phyloP scores from a whole-genome alignment of 2,113 vertebrate genomes.

The Meriones unguiculatus region DNA sequence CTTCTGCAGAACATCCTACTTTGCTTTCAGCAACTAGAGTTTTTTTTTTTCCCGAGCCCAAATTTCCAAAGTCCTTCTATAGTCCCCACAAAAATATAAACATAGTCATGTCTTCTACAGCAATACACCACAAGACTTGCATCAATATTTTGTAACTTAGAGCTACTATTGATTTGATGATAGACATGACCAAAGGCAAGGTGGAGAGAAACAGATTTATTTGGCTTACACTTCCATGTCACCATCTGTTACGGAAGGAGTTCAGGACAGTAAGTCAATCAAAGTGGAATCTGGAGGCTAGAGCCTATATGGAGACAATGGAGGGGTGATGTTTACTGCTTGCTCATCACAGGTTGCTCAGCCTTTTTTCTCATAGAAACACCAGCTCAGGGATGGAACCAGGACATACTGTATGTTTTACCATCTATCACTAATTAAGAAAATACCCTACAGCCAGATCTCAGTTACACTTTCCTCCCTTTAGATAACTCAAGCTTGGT shows the following conservation, averaged over 20 bases:
- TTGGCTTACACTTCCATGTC: not conserved
- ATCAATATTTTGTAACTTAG: not conserved
- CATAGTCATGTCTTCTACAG: not conserved
- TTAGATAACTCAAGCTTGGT: not conserved
- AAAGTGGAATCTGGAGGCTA: no score
- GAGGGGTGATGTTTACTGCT: not conserved
- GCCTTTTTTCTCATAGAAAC: not conserved
- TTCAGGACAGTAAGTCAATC: not conserved
- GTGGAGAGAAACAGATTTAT: not conserved
- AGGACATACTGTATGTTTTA: fast-evolving
- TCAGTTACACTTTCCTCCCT: not conserved
- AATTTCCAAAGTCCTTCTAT: not conserved
- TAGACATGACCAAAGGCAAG: not conserved
- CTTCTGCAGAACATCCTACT: not conserved
- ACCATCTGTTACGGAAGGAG: not conserved
- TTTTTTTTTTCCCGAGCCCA: not conserved
- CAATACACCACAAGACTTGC: not conserved
- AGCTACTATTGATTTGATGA: not conserved
- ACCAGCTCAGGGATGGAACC: no score
- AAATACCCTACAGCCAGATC: not conserved
- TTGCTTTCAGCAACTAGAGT: not conserved
- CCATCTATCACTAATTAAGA: not conserved
- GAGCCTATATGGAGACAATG: not conserved
- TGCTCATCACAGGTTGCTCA: not conserved
- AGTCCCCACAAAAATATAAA: not conserved